Conservation (phyloP, 2,888 invertebrate genomes). For the Andrena camellia region DNA sequence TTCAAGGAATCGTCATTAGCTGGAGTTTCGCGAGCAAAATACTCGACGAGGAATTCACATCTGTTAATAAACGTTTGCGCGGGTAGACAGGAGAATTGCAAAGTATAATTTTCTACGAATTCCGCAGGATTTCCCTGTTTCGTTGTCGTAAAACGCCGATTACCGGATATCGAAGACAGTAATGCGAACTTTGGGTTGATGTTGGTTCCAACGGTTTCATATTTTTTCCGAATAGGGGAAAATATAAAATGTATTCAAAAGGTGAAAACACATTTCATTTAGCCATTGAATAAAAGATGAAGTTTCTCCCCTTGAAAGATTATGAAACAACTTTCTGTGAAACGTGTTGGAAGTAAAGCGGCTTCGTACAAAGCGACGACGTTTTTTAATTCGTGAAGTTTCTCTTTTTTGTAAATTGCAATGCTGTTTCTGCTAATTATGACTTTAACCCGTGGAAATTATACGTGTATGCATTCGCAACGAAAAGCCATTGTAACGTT, state of each 20-base stretch:
- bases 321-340: background rate
- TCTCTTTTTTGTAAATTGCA: slow-evolving; percentile 28
- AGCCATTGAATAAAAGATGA: background rate
- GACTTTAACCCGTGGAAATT: slow-evolving; percentile 21
- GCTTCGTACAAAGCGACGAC: background rate
- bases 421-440: slow-evolving; percentile 40
- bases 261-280: background rate
- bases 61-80: slow-evolving; percentile 8
- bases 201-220: no score
- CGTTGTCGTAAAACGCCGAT: slow-evolving; percentile 19
- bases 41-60: slow-evolving; percentile 8
- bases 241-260: no score
- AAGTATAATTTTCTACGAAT: slow-evolving; percentile 18
- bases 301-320: background rate
- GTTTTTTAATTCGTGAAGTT: slow-evolving; percentile 30
- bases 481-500: slow-evolving; percentile 41
- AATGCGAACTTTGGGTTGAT: background rate
- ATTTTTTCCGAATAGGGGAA: no score
- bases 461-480: slow-evolving; percentile 29
- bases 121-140: slow-evolving; percentile 14
- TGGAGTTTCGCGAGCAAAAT: background rate
- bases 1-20: slow-evolving; percentile 17
- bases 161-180: background rate
- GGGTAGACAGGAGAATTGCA: slow-evolving; percentile 7
- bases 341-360: background rate